Conservation (phyloP, 2,797 vertebrate genomes). For the Hozukius guyotensis region DNA sequence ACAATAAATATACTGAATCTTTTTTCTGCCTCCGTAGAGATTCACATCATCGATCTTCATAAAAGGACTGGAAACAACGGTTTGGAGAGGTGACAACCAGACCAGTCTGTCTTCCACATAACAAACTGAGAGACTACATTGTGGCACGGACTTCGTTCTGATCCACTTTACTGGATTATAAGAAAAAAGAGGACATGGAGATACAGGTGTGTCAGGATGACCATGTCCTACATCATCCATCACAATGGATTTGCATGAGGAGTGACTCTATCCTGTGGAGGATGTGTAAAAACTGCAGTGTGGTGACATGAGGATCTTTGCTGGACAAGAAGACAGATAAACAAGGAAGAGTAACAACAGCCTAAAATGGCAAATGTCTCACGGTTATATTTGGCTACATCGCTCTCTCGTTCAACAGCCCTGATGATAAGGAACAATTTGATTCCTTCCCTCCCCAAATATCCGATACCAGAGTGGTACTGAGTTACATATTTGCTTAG, state of each 20-base stretch:
- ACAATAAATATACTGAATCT: not conserved
- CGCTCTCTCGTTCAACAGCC: not conserved
- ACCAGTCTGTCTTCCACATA: not conserved
- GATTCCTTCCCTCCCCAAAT: not conserved
- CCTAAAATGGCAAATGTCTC: not conserved
- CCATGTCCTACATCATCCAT: not conserved
- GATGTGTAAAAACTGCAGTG: not conserved
- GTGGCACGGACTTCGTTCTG: not conserved
- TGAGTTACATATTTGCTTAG: not conserved
- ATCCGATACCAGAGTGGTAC: not conserved
- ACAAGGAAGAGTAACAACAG: not conserved
- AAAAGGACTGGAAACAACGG: not conserved
- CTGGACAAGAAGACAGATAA: not conserved
- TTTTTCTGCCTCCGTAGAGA: slow-evolving; percentile 1
- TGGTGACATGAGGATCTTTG: not conserved
- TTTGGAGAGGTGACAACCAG: not conserved
- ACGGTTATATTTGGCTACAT: not conserved
- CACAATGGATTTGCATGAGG: not conserved
- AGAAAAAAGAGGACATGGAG: not conserved
- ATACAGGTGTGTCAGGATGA: not conserved
- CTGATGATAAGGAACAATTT: not conserved
- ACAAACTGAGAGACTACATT: not conserved
- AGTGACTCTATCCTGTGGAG: not conserved
- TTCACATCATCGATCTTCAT: not conserved
- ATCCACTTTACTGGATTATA: not conserved